Base-by-base conservation (phyloP, 2,888 invertebrate species). In the Biston stratarius region DNA sequence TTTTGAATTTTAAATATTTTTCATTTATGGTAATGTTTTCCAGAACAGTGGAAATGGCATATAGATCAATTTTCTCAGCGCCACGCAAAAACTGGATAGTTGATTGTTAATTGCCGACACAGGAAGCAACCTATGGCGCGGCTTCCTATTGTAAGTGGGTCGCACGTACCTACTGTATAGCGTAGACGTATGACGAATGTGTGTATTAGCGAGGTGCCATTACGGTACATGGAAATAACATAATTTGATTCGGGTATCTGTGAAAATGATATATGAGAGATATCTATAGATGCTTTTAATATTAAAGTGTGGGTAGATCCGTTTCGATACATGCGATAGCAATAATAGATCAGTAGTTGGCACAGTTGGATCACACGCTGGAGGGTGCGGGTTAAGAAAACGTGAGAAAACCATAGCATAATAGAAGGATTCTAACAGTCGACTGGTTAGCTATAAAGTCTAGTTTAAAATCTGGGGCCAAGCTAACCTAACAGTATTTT, bases 61-160 rank as follows among this genome's bases (percentile, higher is more conserved):
- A 53, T 53, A 36, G 9, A 45, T 58, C 24, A 11, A 53, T 53
- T 61, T 58, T 56, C 60, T 51, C 55, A n/a, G 47, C 49, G 51
- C 49, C 49, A 49, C 49, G 53, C 53, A 58, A 75, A 76, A 75
- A 66, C 64, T 59, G 57, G 72, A 78, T 74, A 64, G 73, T 64
- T 76, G 79, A 79, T 82, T 80, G 74, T 74, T 78, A 74, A 78
- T 75, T 75, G 69, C 73, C 64, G 69, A 61, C 67, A 52, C 73
- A 75, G 76, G 77, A 83, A 81, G 79, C 71, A 73, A 74, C 77
- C 59, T 63, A 72, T 65, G 67, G 63, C 47, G 70, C 36, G 64
- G 61, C 75, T 80, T 76, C 68, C 77, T 64, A 36, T 52, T 33
- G 36, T 64, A 52, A 24, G 6, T 38, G 38, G 53, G 64, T 51